Evolutionary conservation across 2,113 vertebrate species (phyloP).

Genomic region (human (Homo sapiens)): DNA sequence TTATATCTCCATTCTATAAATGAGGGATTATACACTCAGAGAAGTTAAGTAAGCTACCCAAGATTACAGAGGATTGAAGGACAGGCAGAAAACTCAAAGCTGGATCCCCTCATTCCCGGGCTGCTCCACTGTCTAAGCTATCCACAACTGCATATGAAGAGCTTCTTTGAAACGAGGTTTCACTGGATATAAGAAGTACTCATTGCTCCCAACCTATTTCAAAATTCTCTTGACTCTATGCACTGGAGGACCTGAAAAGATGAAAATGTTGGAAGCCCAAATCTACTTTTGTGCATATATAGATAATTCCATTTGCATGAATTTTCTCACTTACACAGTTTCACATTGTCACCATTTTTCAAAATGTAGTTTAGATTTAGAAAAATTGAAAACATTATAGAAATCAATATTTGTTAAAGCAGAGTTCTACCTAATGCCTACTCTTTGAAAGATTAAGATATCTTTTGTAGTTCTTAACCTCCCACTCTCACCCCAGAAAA

Average conservation of each 20-base stretch:
- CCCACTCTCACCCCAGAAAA: background rate
- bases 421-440: background rate
- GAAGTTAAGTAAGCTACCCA: background rate
- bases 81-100: background rate
- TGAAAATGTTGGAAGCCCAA: background rate
- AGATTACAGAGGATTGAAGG: background rate
- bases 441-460: background rate
- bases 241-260: background rate
- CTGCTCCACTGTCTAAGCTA: background rate
- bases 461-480: background rate
- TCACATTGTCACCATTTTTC: background rate
- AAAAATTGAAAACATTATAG: background rate
- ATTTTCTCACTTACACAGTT: background rate
- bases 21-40: background rate
- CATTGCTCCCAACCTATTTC: background rate
- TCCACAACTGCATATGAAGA: background rate
- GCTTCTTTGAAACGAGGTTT: background rate
- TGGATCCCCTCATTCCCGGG: background rate
- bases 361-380: background rate
- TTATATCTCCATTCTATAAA: background rate
- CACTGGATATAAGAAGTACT: background rate
- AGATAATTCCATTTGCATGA: background rate
- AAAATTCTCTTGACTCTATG: background rate
- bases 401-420: background rate
- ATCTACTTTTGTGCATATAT: background rate